phyloP scores from a whole-genome alignment of 2,888 invertebrate species.

The Apotomis turbidana region DNA sequence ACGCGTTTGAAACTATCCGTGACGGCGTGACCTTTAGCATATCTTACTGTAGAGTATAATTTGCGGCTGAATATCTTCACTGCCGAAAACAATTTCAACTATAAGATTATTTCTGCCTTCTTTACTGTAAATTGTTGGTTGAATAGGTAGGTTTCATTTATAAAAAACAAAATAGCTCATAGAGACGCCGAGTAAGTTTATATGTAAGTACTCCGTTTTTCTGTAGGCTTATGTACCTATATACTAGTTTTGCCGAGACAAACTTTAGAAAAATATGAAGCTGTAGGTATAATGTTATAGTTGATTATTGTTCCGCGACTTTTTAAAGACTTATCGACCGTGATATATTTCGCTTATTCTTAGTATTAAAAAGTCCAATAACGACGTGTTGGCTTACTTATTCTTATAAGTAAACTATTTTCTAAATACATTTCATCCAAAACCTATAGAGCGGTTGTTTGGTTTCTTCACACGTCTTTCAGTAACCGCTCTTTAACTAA shows the following conservation, averaged over 20 bases:
- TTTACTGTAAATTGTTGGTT: too few relatives aligned
- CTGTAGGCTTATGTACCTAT: too few relatives aligned
- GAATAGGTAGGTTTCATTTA: too few relatives aligned
- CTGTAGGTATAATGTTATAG: neutral
- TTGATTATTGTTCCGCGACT: neutral
- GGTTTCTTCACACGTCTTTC: neutral
- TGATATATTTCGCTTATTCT: neutral
- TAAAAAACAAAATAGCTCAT: too few relatives aligned
- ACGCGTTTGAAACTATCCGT: neutral
- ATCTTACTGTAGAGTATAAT: neutral
- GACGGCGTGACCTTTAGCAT: neutral
- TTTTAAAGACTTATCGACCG: too few relatives aligned
- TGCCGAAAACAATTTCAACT: slow-evolving; percentile 2
- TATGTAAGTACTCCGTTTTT: too few relatives aligned
- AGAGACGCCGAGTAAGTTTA: too few relatives aligned
- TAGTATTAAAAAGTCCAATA: neutral
- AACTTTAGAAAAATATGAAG: too few relatives aligned
- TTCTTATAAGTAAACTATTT: slow-evolving; percentile 16
- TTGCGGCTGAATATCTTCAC: neutral
- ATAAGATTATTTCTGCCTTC: neutral
- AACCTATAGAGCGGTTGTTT: slow-evolving; percentile 4
- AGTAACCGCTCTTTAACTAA: neutral
- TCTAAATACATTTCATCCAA: slow-evolving; percentile 30
- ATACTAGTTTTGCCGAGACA: too few relatives aligned
- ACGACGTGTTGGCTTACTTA: neutral